These are phyloP conservation scores for Cyrtonyx montezumae DNA, from an alignment of 2,113 vertebrate species.

Conservation along the genomic window DNA sequence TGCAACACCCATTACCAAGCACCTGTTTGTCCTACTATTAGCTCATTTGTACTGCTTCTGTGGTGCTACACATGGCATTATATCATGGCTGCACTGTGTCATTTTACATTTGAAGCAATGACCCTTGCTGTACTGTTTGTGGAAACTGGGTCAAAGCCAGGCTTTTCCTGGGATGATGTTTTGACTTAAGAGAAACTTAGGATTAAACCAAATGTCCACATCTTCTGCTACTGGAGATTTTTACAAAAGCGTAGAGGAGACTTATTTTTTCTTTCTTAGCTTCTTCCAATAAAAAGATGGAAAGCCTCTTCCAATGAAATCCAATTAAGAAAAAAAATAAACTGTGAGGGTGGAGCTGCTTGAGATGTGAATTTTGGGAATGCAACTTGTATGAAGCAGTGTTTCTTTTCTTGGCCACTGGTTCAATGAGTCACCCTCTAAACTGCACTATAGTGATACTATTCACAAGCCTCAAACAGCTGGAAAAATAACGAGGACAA, in stretches of 20 bases:
- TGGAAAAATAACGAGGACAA: slow-evolving; percentile 57
- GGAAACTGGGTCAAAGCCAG: slow-evolving; percentile 44
- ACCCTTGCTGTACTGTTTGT: not conserved
- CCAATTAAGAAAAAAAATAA: not conserved
- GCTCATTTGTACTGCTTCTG: not conserved
- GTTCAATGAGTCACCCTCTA: slow-evolving; percentile 28
- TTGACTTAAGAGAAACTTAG: slow-evolving; percentile 47
- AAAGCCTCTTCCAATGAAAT: not conserved
- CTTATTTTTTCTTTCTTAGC: not conserved
- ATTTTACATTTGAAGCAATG: slow-evolving; percentile 47
- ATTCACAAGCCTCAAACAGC: slow-evolving; percentile 41
- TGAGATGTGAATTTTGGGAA: slow-evolving; percentile 70
- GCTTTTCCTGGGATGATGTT: not conserved
- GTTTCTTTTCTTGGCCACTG: slow-evolving; percentile 34
- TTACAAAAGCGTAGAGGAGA: not conserved
- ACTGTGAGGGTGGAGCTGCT: not conserved
- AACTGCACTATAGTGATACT: slow-evolving; percentile 10
- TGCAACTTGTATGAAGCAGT: slow-evolving; percentile 40
- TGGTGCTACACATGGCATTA: not conserved
- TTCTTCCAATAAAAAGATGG: not conserved
- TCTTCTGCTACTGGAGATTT: not conserved
- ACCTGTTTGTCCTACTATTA: not conserved
- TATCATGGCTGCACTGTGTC: not conserved
- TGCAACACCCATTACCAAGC: not conserved
- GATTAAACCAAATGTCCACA: slow-evolving; percentile 39